Evolutionary conservation across 2,797 vertebrate species (phyloP), one percentile per base, ranked within the genome.

Genomic region (Ceyx erithaca): DNA sequence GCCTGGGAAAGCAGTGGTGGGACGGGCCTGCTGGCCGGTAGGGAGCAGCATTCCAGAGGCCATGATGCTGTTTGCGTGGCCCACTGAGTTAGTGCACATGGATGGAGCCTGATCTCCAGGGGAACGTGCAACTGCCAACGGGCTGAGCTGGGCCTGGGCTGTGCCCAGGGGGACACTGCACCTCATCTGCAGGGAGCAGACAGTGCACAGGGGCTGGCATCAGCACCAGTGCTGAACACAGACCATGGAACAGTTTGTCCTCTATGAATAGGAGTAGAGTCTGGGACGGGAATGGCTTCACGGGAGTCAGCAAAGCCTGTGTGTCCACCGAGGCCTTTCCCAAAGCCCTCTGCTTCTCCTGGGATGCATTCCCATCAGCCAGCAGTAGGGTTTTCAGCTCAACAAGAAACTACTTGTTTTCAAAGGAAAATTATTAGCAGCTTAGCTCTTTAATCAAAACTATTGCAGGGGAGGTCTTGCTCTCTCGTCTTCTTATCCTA

Each of bases 81-180:
- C 64, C 58, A 30, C 17, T 63, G 77, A 62, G 28, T 35, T 71
- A 69, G 58, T 1, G 7, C 43, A 73, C 73, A 77, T 15, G 81
- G 64, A 82, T 26, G 63, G 70, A 86, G 48, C 49, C 48, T 2
- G 2, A 15, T 5, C 0, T 1, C 9, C 1, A 0, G 43, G 21
- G 51, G 37, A 83, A 35, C 0, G 0, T 2, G 1, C 1, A 1
- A 68, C 59, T 37, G 77, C 77, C 0, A 0, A 20, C 40, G 57
- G 45, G 61, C 26, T 6, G 6, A 41, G 62, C 31, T 25, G 46
- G 35, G 40, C 18, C 84, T 0, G 1, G 12, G 49, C 66, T 8
- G 6, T 0, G 2, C 67, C 22, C 1, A 0, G 41, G 12, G 55
- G 63, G 81, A 57, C 1, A 3, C 33, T 22, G 28, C 28, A 20